These are phyloP conservation scores for Tenthredo mesomela DNA, from an alignment of 2,888 invertebrate species.

Conservation along the genomic window DNA sequence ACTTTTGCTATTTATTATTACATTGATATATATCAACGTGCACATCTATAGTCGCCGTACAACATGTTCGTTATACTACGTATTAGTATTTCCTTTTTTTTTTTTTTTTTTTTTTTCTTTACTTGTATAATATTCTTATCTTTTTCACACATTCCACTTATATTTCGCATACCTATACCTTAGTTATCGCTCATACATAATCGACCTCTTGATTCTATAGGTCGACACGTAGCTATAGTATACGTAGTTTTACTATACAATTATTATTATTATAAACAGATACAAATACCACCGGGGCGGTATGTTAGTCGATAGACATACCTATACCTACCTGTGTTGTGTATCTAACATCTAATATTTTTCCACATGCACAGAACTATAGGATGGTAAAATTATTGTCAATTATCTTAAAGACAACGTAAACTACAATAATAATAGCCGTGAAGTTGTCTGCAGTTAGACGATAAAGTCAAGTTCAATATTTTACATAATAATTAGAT, in stretches of 20 bases:
- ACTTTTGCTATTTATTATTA: background rate
- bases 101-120: background rate
- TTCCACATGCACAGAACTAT: background rate
- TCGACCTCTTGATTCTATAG: background rate
- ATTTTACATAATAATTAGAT: background rate
- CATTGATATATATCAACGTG: background rate
- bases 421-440: conserved; percentile 9
- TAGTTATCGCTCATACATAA: background rate
- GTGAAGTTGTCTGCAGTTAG: background rate
- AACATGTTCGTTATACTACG: background rate
- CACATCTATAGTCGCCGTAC: background rate
- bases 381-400: background rate
- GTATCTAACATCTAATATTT: background rate
- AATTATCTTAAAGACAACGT: conserved; percentile 9
- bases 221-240: background rate
- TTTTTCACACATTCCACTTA: background rate
- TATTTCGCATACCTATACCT: no score
- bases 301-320: background rate
- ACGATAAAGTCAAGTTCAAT: conserved; percentile 19
- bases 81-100: background rate
- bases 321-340: background rate
- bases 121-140: conserved; percentile 13
- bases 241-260: background rate
- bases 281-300: background rate
- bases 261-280: background rate